phyloP scores from a whole-genome alignment of 1,140 invertebrate species.

The Halictus rubicundus region DNA sequence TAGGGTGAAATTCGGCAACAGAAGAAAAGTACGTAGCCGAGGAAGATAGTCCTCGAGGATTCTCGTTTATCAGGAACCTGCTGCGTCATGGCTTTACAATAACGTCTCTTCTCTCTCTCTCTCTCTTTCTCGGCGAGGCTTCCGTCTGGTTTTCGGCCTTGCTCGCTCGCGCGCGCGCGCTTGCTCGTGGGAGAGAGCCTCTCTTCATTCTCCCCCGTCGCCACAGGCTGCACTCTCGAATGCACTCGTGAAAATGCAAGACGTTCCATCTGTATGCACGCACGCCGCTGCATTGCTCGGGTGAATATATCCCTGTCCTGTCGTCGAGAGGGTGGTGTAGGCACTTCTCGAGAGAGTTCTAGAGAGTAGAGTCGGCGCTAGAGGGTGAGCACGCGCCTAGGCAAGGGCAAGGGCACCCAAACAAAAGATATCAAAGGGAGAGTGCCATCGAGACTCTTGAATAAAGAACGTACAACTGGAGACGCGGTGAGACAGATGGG shows the following conservation, averaged over 20 bases:
- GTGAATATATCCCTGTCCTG: not conserved
- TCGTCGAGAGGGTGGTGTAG: slow-evolving; percentile 28
- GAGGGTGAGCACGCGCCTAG: slow-evolving; percentile 19
- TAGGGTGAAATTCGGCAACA: not conserved
- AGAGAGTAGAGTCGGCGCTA: slow-evolving; percentile 15
- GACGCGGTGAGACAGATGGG: slow-evolving; percentile 37
- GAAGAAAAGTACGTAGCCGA: not conserved
- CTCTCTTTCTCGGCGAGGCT: not conserved
- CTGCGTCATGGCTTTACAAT: slow-evolving; percentile 38
- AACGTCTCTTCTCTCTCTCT: slow-evolving; percentile 3
- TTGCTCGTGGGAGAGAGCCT: slow-evolving; percentile 5
- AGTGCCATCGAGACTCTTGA: slow-evolving; percentile 46
- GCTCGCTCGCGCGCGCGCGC: no score
- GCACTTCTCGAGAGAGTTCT: slow-evolving; percentile 33
- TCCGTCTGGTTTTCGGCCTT: slow-evolving; percentile 26
- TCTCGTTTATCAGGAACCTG: slow-evolving; percentile 36
- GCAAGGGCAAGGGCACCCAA: slow-evolving; percentile 49
- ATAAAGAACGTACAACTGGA: slow-evolving; percentile 45
- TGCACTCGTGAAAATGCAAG: slow-evolving; percentile 45
- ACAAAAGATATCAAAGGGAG: slow-evolving; percentile 50
- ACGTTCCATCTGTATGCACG: slow-evolving; percentile 40
- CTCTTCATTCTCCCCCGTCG: slow-evolving; percentile 13
- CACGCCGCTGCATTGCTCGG: not conserved
- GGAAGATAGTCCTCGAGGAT: not conserved
- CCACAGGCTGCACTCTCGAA: slow-evolving; percentile 33